Conservation (phyloP, 2,888 invertebrate genomes). For the Pyralis farinalis region DNA sequence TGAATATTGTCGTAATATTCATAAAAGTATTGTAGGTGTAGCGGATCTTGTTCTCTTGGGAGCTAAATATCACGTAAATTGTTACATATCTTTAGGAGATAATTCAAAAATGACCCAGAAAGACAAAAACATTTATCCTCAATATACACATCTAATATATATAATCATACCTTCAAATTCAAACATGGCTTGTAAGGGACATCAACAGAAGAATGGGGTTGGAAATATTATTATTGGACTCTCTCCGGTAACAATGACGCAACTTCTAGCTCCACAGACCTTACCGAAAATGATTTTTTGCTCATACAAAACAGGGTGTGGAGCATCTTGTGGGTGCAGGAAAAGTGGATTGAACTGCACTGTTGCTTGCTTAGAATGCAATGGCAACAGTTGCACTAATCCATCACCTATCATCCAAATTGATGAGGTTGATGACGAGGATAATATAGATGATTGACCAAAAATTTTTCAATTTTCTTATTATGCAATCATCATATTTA, state of each 20-base stretch:
- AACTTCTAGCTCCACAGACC: constrained; percentile 13
- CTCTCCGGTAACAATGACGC: constrained; percentile 13
- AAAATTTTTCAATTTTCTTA: no score
- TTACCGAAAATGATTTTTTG: constrained; percentile 14
- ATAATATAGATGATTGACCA: no score
- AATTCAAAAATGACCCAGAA: no score
- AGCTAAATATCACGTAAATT: no score
- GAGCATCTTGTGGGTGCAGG: constrained; percentile 10
- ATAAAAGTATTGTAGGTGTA: no score
- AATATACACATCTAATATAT: no score
- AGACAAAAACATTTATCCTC: no score
- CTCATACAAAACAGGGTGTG: constrained; percentile 12
- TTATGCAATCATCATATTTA: no score
- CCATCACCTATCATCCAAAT: background rate
- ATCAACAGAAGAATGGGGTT: constrained; percentile 14
- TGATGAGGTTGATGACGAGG: no score
- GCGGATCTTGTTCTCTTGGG: no score
- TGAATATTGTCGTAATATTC: no score
- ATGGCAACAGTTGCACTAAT: constrained; percentile 5
- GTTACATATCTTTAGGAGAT: no score
- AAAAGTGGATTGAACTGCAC: constrained; percentile 10
- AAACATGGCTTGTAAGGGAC: constrained; percentile 9
- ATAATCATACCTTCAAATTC: constrained; percentile 11
- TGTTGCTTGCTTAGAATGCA: constrained; percentile 9
- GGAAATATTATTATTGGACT: background rate